phyloP scores from a whole-genome alignment of 2,797 vertebrate genomes.

The Picus viridis region DNA sequence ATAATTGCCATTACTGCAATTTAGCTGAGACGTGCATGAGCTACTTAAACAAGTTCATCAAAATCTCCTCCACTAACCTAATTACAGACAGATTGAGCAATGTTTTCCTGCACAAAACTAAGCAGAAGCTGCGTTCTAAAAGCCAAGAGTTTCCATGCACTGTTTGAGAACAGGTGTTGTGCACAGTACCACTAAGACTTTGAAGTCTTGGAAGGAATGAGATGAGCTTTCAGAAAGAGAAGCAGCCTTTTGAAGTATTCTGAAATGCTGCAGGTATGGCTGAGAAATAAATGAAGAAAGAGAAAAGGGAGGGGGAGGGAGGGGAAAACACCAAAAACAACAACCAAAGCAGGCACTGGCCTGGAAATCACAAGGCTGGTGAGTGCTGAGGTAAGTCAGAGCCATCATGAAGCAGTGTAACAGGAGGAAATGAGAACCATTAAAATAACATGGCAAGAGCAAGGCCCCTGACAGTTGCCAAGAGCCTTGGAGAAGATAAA shows the following conservation, averaged over 20 bases:
- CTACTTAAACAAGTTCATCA: background rate
- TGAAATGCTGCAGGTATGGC: background rate
- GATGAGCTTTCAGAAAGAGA: background rate
- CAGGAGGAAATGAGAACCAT: background rate
- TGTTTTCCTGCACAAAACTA: background rate
- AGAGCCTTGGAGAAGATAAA: background rate
- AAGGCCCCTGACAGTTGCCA: background rate
- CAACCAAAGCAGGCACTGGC: background rate
- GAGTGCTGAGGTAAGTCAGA: background rate
- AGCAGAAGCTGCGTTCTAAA: background rate
- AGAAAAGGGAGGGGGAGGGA: background rate
- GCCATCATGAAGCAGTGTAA: background rate
- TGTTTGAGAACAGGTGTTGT: background rate
- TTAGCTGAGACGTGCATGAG: rapidly evolving
- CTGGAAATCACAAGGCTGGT: background rate
- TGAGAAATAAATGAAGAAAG: background rate
- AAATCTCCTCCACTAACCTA: background rate
- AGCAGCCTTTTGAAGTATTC: background rate
- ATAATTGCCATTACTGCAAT: background rate
- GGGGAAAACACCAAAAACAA: background rate
- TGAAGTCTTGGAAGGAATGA: background rate
- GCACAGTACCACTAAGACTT: background rate
- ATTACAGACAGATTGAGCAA: background rate
- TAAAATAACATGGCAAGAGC: background rate
- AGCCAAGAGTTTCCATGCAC: background rate